Evolutionary conservation across 2,888 invertebrate genomes (phyloP).

Genomic region (Andricus quercusramuli): DNA sequence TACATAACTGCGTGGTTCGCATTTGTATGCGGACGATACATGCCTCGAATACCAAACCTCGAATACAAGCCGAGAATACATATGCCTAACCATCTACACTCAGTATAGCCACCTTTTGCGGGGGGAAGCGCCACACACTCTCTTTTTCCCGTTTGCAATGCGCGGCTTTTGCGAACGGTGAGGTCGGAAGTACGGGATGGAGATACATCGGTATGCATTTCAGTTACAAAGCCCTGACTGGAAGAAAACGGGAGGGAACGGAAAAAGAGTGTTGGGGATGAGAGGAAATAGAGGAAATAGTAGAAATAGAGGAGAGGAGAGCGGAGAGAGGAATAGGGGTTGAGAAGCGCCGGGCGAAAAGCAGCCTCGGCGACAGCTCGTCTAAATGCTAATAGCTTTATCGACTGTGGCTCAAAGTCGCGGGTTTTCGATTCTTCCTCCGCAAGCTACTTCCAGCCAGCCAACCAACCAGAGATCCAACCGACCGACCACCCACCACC

Average conservation of each 20-base stretch:
- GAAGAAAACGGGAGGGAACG: constrained; percentile 49
- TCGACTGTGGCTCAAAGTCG: constrained; percentile 68
- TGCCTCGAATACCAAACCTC: constrained; percentile 12
- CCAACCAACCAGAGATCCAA: constrained; percentile 47
- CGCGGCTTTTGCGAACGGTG: constrained; percentile 52
- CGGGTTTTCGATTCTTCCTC: constrained; percentile 55
- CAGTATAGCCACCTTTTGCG: constrained; percentile 28
- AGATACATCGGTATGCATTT: constrained; percentile 76
- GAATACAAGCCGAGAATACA: neutral
- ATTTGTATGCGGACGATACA: constrained; percentile 5
- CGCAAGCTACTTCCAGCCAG: constrained; percentile 41
- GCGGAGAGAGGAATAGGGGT: constrained; percentile 47
- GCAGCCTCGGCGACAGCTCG: constrained; percentile 74
- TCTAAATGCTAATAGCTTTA: constrained; percentile 79
- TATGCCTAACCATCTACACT: constrained; percentile 38
- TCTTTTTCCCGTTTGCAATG: constrained; percentile 52
- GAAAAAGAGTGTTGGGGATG: constrained; percentile 36
- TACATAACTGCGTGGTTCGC: constrained; percentile 21
- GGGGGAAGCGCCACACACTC: constrained; percentile 7
- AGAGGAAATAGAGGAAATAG: constrained; percentile 46
- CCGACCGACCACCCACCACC: constrained; percentile 50
- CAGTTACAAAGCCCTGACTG: constrained; percentile 59
- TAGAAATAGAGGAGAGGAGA: constrained; percentile 48
- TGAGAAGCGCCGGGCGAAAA: constrained; percentile 49
- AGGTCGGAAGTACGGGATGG: constrained; percentile 55